These are phyloP conservation scores for Sebastes trivittatus DNA, from an alignment of 2,797 vertebrate genomes.

Conservation along the genomic window DNA sequence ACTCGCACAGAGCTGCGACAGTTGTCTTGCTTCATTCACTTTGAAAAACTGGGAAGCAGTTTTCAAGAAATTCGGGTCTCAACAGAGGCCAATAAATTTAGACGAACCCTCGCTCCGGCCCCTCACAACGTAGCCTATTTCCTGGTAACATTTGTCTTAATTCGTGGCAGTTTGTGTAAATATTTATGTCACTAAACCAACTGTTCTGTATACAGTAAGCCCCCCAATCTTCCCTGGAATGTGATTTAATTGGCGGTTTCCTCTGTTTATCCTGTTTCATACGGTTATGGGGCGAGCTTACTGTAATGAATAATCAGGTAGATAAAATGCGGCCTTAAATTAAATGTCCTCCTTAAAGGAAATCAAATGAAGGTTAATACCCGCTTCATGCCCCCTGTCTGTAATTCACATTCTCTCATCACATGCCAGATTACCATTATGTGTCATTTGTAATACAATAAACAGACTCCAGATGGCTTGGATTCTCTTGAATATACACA, in stretches of 20 bases:
- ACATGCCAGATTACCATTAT: conserved; percentile 85
- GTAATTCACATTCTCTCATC: conserved; percentile 83
- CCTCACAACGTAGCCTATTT: conserved; percentile 75
- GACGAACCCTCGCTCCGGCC: conserved; percentile 67
- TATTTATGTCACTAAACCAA: conserved; percentile 83
- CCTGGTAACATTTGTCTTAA: conserved; percentile 83
- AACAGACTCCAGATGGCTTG: conserved; percentile 85
- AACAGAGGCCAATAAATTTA: conserved; percentile 70
- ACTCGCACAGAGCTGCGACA: conserved; percentile 26
- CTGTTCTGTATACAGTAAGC: conserved; percentile 79
- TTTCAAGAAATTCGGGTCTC: conserved; percentile 52
- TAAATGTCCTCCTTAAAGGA: conserved; percentile 76
- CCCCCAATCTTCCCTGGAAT: conserved; percentile 81
- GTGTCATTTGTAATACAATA: conserved; percentile 84
- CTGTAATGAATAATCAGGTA: conserved; percentile 85
- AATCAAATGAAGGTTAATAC: conserved; percentile 84
- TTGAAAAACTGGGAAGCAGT: conserved; percentile 39
- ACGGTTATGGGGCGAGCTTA: conserved; percentile 74
- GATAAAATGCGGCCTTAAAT: conserved; percentile 83
- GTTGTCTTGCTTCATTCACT: conserved; percentile 59
- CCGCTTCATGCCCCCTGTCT: conserved; percentile 74
- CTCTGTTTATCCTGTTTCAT: conserved; percentile 84
- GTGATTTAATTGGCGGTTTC: conserved; percentile 86
- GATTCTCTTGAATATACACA: conserved; percentile 75
- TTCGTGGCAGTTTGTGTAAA: conserved; percentile 83